Evolutionary conservation across 1,140 invertebrate species (phyloP).

Genomic region (Acromyrmex heyeri): DNA sequence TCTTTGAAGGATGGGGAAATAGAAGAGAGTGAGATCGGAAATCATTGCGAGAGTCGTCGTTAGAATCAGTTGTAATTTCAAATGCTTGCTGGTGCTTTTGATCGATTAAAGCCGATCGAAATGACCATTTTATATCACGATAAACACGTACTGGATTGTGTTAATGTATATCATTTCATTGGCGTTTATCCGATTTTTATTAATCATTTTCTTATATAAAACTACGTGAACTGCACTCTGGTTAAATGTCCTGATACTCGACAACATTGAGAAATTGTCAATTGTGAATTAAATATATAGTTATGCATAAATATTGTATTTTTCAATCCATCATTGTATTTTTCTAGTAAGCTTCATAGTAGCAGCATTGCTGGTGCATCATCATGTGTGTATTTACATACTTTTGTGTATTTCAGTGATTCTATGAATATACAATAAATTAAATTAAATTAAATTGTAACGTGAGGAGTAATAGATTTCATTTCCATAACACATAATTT

Average conservation of each 20-base stretch:
- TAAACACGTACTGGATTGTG: background rate
- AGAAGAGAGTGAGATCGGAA: conserved; percentile 57
- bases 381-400: too few species aligned
- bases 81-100: background rate
- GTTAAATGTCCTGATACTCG: background rate
- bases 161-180: conserved; percentile 10
- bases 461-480: background rate
- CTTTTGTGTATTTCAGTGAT: too few species aligned
- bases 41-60: background rate
- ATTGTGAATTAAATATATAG: background rate
- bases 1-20: conserved; percentile 44
- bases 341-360: too few species aligned
- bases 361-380: too few species aligned
- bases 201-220: background rate
- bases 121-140: background rate
- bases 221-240: background rate
- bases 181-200: background rate
- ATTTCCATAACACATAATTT: too few species aligned
- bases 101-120: conserved; percentile 17
- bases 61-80: conserved; percentile 58
- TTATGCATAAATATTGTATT: too few species aligned
- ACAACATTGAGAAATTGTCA: background rate
- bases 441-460: background rate
- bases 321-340: too few species aligned
- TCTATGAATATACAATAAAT: too few species aligned